A percentile compares a stretch with the other conserved stretches of the same genome.
Evolutionary conservation across 2,113 vertebrate genomes (phyloP).

Genomic region (Cephalopterus ornatus): DNA sequence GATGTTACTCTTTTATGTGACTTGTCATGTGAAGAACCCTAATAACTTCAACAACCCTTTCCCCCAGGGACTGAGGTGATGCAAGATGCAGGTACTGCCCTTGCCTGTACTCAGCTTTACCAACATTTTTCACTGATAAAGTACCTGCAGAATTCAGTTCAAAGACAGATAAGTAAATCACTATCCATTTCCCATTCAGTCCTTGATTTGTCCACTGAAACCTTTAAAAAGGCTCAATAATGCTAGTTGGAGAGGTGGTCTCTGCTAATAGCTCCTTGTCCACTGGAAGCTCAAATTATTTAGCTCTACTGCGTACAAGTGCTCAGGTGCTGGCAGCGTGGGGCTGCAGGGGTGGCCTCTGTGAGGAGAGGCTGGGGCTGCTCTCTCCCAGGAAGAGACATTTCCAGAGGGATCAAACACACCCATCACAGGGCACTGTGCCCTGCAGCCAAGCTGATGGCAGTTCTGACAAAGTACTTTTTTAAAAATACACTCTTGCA

Average conservation of each 20-base stretch:
- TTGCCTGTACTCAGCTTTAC: background rate
- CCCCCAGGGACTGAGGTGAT: background rate
- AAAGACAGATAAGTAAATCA: background rate
- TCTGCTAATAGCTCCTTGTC: background rate
- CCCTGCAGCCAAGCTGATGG: fast-evolving
- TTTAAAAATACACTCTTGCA: background rate
- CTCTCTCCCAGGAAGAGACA: fast-evolving
- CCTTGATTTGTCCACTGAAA: background rate
- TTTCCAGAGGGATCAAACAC: fast-evolving
- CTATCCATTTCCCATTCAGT: background rate
- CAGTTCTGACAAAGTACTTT: fast-evolving
- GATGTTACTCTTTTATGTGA: background rate
- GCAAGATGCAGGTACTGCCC: background rate
- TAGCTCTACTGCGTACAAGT: background rate
- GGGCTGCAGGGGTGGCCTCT: fast-evolving
- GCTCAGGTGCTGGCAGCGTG: too few species aligned
- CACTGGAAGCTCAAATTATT: background rate
- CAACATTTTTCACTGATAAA: background rate
- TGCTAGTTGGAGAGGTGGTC: background rate
- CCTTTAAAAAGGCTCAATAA: background rate
- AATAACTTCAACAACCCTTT: background rate
- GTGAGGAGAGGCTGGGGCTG: fast-evolving
- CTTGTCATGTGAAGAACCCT: background rate
- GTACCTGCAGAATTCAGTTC: background rate
- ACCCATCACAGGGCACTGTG: fast-evolving